Evolutionary conservation across 2,888 invertebrate species (phyloP).

Genomic region (Phaedon cochleariae): DNA sequence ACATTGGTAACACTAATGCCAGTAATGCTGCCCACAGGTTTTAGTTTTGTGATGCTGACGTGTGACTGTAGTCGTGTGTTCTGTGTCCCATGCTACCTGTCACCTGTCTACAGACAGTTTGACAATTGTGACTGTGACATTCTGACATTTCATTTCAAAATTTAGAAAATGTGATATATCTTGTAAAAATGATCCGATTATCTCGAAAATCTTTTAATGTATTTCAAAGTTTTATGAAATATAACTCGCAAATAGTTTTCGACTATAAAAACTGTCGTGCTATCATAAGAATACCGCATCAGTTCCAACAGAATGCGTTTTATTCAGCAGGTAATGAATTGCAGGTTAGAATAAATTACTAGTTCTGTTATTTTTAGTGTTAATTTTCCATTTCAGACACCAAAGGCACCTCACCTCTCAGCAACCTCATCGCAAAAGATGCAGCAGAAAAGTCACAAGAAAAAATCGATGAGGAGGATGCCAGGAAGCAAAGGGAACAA

Average conservation of each 20-base stretch:
- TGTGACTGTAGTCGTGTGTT: not conserved
- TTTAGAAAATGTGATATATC: not conserved
- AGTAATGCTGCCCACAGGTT: too few species aligned
- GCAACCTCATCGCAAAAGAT: slow-evolving; percentile 47
- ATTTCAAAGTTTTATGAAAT: slow-evolving; percentile 39
- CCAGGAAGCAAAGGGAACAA: slow-evolving; percentile 50
- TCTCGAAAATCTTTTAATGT: slow-evolving; percentile 39
- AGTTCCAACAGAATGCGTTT: slow-evolving; percentile 33
- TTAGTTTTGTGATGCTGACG: too few species aligned
- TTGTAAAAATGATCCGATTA: slow-evolving; percentile 42
- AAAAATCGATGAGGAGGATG: slow-evolving; percentile 48
- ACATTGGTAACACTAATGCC: too few species aligned
- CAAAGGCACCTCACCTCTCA: slow-evolving; percentile 45
- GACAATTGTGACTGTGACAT: too few species aligned
- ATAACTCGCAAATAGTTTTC: slow-evolving; percentile 35
- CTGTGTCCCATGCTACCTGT: not conserved
- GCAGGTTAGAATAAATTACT: slow-evolving; percentile 28
- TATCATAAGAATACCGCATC: slow-evolving; percentile 36
- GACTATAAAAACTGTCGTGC: slow-evolving; percentile 34
- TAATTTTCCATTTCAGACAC: slow-evolving; percentile 18
- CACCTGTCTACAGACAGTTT: too few species aligned
- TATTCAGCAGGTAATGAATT: slow-evolving; percentile 28
- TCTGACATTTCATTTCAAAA: too few species aligned
- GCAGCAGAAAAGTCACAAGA: slow-evolving; percentile 37
- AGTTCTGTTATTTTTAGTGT: not conserved